Evolutionary conservation across 2,888 invertebrate genomes (phyloP).

Genomic region (Tipula helvola): DNA sequence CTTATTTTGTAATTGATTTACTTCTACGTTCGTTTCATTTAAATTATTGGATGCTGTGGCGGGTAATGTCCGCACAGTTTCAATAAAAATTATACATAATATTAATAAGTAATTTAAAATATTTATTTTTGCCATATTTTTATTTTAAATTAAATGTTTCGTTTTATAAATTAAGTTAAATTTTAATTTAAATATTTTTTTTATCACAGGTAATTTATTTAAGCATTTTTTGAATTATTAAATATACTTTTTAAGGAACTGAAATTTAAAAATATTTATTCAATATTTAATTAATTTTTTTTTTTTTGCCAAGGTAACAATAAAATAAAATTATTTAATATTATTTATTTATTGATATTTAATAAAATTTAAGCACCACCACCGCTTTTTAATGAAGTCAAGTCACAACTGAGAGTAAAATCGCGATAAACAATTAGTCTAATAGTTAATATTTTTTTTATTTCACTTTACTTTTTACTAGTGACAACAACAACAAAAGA

Average conservation of each 20-base stretch:
- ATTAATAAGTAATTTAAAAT: background rate
- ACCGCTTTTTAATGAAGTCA: background rate
- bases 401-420: conserved; percentile 6
- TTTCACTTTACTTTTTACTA: background rate
- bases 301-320: background rate
- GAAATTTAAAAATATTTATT: background rate
- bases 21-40: background rate
- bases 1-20: background rate
- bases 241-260: background rate
- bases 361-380: background rate
- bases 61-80: background rate
- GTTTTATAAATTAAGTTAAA: background rate
- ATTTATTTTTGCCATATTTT: background rate
- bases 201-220: background rate
- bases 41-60: background rate
- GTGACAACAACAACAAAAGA: background rate
- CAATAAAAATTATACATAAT: background rate
- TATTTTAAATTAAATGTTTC: background rate
- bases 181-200: background rate
- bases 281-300: background rate
- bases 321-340: background rate
- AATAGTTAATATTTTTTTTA: background rate
- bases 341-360: background rate
- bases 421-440: conserved; percentile 4
- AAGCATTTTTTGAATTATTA: background rate